phyloP scores from a whole-genome alignment of 92 coral and sea anemone genomes.

The Pocillopora meandrina region DNA sequence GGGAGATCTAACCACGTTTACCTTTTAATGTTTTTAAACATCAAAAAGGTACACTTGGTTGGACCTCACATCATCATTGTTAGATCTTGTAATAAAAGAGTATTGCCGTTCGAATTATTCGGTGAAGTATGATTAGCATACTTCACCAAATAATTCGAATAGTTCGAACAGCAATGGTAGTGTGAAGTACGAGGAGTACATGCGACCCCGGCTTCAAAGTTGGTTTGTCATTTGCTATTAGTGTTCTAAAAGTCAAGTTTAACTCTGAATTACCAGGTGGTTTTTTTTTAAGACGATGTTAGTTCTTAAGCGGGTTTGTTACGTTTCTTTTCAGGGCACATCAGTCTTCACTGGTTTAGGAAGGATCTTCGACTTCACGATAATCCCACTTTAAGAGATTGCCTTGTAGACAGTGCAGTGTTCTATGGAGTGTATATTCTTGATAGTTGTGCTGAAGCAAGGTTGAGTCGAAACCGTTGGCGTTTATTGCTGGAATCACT shows the following conservation, averaged over 20 bases:
- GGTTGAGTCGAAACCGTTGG: conserved; percentile 58
- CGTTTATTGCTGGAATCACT: conserved; percentile 74
- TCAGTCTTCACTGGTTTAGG: conserved; percentile 85
- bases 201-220: too few species aligned
- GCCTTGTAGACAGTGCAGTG: conserved; percentile 58
- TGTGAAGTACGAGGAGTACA: too few species aligned
- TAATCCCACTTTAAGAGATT: conserved; percentile 78
- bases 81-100: too few species aligned
- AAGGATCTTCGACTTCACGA: conserved; percentile 88
- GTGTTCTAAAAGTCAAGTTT: neutral
- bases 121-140: too few species aligned
- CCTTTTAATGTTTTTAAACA: too few species aligned
- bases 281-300: neutral
- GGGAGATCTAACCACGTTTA: too few species aligned
- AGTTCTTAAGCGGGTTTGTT: neutral
- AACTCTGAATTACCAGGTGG: neutral
- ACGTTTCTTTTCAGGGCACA: conserved; percentile 39
- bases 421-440: conserved; percentile 85
- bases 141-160: too few species aligned
- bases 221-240: too few species aligned
- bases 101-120: too few species aligned
- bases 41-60: too few species aligned
- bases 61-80: too few species aligned
- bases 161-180: too few species aligned
- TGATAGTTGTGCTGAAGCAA: conserved; percentile 51